Base-by-base conservation (phyloP, 2,888 invertebrate genomes). In the Athalia cordata region DNA sequence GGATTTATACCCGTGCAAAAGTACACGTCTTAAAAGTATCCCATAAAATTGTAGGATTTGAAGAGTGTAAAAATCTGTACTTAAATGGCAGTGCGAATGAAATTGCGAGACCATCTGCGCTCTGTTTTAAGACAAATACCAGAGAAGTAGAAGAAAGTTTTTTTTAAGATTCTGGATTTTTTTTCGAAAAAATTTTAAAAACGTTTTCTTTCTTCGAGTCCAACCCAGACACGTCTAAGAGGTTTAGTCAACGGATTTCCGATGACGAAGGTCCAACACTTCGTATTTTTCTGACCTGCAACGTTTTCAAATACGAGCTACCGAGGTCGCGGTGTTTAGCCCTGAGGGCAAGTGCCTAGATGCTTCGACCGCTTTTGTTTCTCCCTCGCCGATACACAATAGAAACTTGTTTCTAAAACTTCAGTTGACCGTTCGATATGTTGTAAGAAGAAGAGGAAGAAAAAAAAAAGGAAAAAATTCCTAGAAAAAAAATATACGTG, bases 241-340 rank as follows among this genome's bases (percentile, higher is more conserved):
- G 29, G 29, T 15, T 7, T 13, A 47, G 66, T 49, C 66, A 47
- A 55, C 68, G 68, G 52, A 55, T 68, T 68, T 68, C 68, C 68
- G 52, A 5, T 29, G 29, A 29, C 29, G 29, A 29, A 0, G 29
- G 29, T 29, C 6, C 15, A 55, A 67, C 47, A 67, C 67, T 67
- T 49, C 15, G 52, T 68, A 52, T 55, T 15, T 68, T 55, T 68
- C 7, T 59, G 72, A 72, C 57, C 59, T 29, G 29, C 59, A 57
- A 57, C 72, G 72, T 13, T 72, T 47, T 57, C 57, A 9, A 45
- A 29, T 29, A 29, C 29, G 45, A 45, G 47, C 59, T 57, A 72
- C 45, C 45, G n/a, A 72, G 72, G 72, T 72, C 72, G 59, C 7
- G 47, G 45, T 45, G n/a, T 72, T 72, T 72, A 47, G 62, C 75